Conservation (phyloP, 1,140 invertebrate species). For the Polyergus mexicanus region DNA sequence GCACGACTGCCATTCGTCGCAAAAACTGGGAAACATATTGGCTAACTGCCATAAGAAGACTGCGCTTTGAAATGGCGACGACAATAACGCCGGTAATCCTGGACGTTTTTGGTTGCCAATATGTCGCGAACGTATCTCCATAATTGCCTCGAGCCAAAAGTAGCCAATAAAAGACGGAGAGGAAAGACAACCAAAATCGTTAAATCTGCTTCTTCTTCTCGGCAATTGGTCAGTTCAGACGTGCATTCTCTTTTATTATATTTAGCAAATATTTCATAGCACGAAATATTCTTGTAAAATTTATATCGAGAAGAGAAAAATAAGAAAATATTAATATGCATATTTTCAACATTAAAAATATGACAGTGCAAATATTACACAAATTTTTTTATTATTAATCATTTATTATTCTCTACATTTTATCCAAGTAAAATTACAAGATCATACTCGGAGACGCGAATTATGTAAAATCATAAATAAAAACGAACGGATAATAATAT, state of each 20-base stretch:
- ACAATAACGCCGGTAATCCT: slow-evolving; percentile 83
- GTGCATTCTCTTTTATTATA: neutral
- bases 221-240: slow-evolving; percentile 15
- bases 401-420: neutral
- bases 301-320: neutral
- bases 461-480: too few species aligned
- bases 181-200: slow-evolving; percentile 63
- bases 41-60: slow-evolving; percentile 84
- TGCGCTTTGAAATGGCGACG: slow-evolving; percentile 76
- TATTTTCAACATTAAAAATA: neutral
- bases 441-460: neutral
- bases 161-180: slow-evolving; percentile 83
- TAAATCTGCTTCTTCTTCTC: slow-evolving; percentile 64
- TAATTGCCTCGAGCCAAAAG: slow-evolving; percentile 81
- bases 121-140: slow-evolving; percentile 83
- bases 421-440: neutral
- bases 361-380: neutral
- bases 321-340: slow-evolving; percentile 3
- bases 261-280: neutral
- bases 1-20: slow-evolving; percentile 56
- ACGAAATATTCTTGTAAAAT: neutral
- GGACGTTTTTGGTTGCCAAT: slow-evolving; percentile 81
- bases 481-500: neutral
- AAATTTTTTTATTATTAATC: neutral
- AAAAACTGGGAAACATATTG: slow-evolving; percentile 78